phyloP scores from a whole-genome alignment of 2,797 vertebrate species.

The Chrysolophus pictus region DNA sequence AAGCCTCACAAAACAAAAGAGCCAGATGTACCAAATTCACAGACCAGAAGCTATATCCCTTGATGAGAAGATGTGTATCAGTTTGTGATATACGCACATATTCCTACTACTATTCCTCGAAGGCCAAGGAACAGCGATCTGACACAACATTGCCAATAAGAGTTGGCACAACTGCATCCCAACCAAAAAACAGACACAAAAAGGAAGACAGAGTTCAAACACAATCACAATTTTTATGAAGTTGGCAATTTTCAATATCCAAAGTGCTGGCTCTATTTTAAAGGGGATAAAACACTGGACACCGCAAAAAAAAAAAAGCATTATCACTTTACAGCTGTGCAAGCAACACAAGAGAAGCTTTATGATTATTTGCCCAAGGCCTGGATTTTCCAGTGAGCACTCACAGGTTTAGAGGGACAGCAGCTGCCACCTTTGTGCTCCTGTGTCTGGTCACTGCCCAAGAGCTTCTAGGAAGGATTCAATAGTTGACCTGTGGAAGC shows the following conservation, averaged over 20 bases:
- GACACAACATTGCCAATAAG: accelerated
- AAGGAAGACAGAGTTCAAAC: neutral
- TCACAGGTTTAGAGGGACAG: neutral
- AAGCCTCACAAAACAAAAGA: neutral
- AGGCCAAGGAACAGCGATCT: accelerated
- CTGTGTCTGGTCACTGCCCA: neutral
- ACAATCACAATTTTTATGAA: accelerated
- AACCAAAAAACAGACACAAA: accelerated
- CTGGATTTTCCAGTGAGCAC: neutral
- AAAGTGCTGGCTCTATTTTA: accelerated
- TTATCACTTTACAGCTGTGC: neutral
- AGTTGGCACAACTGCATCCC: neutral
- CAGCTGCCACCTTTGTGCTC: constrained; percentile 13
- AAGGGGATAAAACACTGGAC: accelerated
- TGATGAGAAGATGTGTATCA: neutral
- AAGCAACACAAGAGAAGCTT: neutral
- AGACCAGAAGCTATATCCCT: accelerated
- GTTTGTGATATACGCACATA: accelerated
- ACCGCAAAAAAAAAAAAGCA: accelerated
- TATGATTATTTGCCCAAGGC: neutral
- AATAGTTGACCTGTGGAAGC: constrained; percentile 31
- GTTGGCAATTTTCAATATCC: accelerated
- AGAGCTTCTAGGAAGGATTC: constrained; percentile 28
- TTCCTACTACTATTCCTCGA: neutral
- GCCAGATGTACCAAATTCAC: accelerated